Evolutionary conservation across 1,140 invertebrate genomes (phyloP), one percentile per base, ranked within the genome.

Genomic region (Dendroctonus valens): DNA sequence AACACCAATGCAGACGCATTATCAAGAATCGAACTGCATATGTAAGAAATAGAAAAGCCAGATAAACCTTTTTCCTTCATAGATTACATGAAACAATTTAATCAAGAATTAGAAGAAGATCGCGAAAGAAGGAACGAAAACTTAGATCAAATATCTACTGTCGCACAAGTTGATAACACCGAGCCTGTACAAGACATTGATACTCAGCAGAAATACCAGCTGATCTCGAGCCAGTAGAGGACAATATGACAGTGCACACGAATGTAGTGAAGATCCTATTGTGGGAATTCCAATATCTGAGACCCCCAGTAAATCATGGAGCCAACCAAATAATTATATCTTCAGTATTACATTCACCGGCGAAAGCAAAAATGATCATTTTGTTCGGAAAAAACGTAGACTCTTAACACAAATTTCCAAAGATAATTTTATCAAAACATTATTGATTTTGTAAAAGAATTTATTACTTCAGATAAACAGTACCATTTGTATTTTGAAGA

Each of bases 281-380:
- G 59, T 60, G 38, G 59, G 59, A 11, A 60, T 60, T n/a, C 15
- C 44, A 7, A 60, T 60, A n/a, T 49, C 11, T 37, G n/a, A 68
- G 5, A 65, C n/a, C 15, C 41, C n/a, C 48, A 53, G 55, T 69
- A 14, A 69, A 69, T 54, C 48, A 38, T n/a, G 63, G 57, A 11
- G 9, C 11, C 7, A 63, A 68, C 50, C 44, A 60, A 49, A 49
- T 60, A 49, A 14, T 49, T 37, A 39, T 60, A n/a, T 40, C 42
- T 7, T 49, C 12, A 8, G 59, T 60, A 11, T 41, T 49, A 41
- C 59, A 60, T 60, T 49, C 59, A 7, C 59, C 59, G 5, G 59
- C 49, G 3, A 51, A 48, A 49, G 42, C 59, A 60, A 60, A 49
- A 60, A 60, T 51, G 0, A 60, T 50, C 7, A 60, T 60, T 60